phyloP scores from a whole-genome alignment of 1,140 invertebrate species.

The Apocrypta bakeri region DNA sequence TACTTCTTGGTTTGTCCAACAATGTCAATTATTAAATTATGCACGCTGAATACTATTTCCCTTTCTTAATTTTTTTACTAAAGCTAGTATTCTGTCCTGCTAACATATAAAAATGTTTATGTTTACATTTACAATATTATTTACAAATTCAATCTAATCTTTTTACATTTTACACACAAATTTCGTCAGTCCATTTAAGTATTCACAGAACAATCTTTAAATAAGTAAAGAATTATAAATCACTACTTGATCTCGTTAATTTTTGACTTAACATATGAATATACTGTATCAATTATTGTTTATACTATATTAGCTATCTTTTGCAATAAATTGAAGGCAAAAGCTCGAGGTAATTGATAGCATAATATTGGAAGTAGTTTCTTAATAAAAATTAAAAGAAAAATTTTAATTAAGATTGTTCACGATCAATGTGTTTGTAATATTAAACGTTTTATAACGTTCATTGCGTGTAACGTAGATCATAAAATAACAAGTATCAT shows the following conservation, averaged over 20 bases:
- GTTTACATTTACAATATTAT: constrained; percentile 7
- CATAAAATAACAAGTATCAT: background rate
- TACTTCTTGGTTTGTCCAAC: no score
- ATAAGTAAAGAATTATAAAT: constrained; percentile 17
- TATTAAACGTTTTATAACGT: background rate
- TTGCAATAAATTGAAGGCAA: constrained; percentile 11
- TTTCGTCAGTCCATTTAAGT: constrained; percentile 19
- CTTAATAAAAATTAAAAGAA: background rate
- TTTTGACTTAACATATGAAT: no score
- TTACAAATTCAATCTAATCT: constrained; percentile 23
- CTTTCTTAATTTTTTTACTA: constrained; percentile 14
- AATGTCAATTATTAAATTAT: background rate
- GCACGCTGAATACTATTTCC: background rate
- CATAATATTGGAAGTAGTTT: constrained; percentile 17
- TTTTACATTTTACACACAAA: constrained; percentile 14
- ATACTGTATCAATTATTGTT: background rate
- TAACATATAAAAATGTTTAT: constrained; percentile 26
- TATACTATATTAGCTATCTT: constrained; percentile 19
- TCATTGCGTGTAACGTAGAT: background rate
- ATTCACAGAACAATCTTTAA: background rate
- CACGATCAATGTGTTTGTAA: background rate
- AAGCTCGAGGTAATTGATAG: constrained; percentile 34
- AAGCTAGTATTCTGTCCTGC: background rate
- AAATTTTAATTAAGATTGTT: background rate
- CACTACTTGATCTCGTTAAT: background rate